These are phyloP conservation scores for Hydrolagus affinis DNA, from an alignment of 2,113 vertebrate species.

Conservation along the genomic window DNA sequence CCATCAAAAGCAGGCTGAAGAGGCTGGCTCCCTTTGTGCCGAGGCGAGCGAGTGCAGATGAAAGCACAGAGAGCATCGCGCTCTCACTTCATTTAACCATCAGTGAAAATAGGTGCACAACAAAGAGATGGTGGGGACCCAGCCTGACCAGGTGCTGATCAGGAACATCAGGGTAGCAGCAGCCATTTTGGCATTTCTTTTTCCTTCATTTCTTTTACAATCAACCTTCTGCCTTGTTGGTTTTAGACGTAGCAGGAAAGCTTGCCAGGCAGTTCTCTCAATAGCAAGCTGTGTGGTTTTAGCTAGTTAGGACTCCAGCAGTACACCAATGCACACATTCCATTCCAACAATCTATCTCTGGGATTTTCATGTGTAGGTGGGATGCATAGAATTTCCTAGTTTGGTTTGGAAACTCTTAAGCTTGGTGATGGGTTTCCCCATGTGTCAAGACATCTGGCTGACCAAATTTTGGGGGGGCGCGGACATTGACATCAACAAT, in stretches of 20 bases:
- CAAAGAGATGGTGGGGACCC: slow-evolving; percentile 52
- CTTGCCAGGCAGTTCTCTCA: no score
- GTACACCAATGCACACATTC: no score
- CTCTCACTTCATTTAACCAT: slow-evolving; percentile 86
- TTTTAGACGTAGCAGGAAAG: not conserved
- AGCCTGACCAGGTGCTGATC: slow-evolving; percentile 51
- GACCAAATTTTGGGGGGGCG: slow-evolving; percentile 18
- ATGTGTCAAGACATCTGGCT: no score
- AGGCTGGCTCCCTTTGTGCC: slow-evolving; percentile 65
- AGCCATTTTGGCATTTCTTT: not conserved
- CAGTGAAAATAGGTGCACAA: slow-evolving; percentile 59
- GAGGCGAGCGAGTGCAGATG: slow-evolving; percentile 65
- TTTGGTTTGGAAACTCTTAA: no score
- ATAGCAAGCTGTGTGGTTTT: no score
- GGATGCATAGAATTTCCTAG: no score
- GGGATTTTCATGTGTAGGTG: no score
- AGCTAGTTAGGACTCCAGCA: no score
- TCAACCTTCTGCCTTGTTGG: slow-evolving; percentile 13
- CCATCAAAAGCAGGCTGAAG: slow-evolving; percentile 69
- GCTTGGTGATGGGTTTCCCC: no score
- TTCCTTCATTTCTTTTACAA: not conserved
- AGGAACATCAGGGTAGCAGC: not conserved
- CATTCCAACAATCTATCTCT: no score
- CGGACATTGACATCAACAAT: slow-evolving; percentile 36
- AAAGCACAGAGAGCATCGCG: slow-evolving; percentile 77